Conservation (phyloP, 2,113 vertebrate genomes). For the Arizona elegans region DNA sequence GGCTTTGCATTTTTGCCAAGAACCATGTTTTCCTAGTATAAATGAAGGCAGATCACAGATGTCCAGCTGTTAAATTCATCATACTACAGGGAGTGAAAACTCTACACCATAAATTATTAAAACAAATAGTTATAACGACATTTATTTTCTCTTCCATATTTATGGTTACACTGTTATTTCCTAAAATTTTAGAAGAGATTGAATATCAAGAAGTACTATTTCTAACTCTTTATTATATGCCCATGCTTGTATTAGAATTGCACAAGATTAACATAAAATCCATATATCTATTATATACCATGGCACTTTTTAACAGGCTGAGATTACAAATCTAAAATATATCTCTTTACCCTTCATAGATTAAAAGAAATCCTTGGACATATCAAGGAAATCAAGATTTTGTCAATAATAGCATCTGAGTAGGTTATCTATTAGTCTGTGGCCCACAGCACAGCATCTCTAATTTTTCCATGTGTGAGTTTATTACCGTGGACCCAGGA, state of each 20-base stretch:
- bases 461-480: neutral
- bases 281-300: neutral
- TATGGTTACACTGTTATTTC: conserved; percentile 22
- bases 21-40: conserved; percentile 52
- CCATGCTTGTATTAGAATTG: neutral
- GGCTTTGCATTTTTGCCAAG: conserved; percentile 47
- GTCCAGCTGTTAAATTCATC: conserved; percentile 49
- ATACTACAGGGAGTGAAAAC: conserved; percentile 39
- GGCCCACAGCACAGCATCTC: neutral
- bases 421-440: neutral
- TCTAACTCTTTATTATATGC: neutral
- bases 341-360: neutral
- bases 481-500: neutral
- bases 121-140: conserved; percentile 43
- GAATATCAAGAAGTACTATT: neutral
- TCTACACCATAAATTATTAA: conserved; percentile 55
- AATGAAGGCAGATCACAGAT: conserved; percentile 53
- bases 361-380: neutral
- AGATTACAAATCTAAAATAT: neutral
- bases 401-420: neutral
- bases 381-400: neutral
- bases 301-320: neutral
- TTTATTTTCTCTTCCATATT: conserved; percentile 43
- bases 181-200: neutral
- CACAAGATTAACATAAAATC: neutral